Evolutionary conservation across 2,113 vertebrate genomes (phyloP).

Genomic region (Eulemur rufifrons): DNA sequence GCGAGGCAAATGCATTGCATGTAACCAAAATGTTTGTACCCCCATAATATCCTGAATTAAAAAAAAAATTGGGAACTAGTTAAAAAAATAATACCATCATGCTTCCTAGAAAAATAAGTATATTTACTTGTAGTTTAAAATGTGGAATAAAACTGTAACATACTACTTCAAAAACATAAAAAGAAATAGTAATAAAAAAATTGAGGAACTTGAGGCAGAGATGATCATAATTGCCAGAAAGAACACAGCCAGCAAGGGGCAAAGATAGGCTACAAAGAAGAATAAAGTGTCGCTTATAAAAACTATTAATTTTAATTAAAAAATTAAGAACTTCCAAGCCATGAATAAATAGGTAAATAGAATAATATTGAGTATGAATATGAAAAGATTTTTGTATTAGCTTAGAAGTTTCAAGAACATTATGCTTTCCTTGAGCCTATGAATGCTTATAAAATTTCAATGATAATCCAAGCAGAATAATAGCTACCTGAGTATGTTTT

Average conservation of each 20-base stretch:
- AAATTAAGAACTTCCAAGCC: background rate
- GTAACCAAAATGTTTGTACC: too few relatives aligned
- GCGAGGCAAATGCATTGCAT: too few relatives aligned
- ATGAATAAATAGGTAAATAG: background rate
- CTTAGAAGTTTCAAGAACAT: background rate
- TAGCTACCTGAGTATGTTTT: background rate
- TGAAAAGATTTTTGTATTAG: background rate
- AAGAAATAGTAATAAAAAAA: too few relatives aligned
- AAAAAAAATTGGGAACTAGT: too few relatives aligned
- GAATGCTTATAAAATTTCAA: background rate
- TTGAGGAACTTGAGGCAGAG: background rate
- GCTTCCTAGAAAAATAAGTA: too few relatives aligned
- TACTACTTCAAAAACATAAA: too few relatives aligned
- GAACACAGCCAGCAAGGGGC: background rate
- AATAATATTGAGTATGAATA: background rate
- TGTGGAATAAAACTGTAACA: too few relatives aligned
- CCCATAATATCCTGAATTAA: too few relatives aligned
- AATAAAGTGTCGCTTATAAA: background rate
- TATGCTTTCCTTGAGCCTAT: background rate
- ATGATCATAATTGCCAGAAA: background rate
- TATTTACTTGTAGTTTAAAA: too few relatives aligned
- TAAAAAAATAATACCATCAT: too few relatives aligned
- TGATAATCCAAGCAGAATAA: background rate
- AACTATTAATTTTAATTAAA: background rate
- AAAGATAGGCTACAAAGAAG: background rate